Evolutionary conservation across 2,888 invertebrate species (phyloP), one percentile per base, ranked within the genome.

Genomic region (Lamproptera curius): DNA sequence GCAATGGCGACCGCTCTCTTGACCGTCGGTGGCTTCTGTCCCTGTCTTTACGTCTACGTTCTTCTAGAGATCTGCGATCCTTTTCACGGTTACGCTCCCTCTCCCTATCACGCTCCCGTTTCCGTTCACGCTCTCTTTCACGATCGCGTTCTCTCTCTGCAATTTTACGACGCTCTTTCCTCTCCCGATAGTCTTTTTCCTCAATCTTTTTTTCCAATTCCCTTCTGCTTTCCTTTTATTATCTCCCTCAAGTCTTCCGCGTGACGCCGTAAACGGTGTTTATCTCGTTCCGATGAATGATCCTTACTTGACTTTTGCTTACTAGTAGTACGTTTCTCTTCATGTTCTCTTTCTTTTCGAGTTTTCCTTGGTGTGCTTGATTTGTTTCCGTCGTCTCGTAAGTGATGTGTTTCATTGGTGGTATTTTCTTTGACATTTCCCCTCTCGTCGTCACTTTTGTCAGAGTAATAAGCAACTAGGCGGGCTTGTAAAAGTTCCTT

Each of bases 401-500:
- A 56, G 48, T 63, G 65, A 47, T 70, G 64, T 13, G 70, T 90
- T 69, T 93, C 92, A 70, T 91, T 57, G 57, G 58, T 2, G 16
- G 41, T 14, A 48, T 58, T 16, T 60, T 91, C 56, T 35, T 58
- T 58, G 35, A 51, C 59, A 55, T 33, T 42, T 23, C 36, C 48
- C 9, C 41, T 54, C 0, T 88, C 90, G 3, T 91, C 91, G 36
- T 90, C 90, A 23, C 91, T 90, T 53, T 81, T 89, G 54, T 93
- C 93, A 0, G 93, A 94, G 64, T 90, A 89, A 70, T 93, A 95
- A 52, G 95, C 95, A 37, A 92, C 92, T 38, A 94, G 81, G 26
- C 93, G 89, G 31, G 95, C 95, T 79, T 96, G 95, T 36, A 96
- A 81, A 35, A 92, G 62, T 64, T 95, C 95, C 80, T 96, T 96